Evolutionary conservation across 1,140 invertebrate genomes (phyloP), one percentile per base, ranked within the genome.

Genomic region (Rhyacophila brunnea): DNA sequence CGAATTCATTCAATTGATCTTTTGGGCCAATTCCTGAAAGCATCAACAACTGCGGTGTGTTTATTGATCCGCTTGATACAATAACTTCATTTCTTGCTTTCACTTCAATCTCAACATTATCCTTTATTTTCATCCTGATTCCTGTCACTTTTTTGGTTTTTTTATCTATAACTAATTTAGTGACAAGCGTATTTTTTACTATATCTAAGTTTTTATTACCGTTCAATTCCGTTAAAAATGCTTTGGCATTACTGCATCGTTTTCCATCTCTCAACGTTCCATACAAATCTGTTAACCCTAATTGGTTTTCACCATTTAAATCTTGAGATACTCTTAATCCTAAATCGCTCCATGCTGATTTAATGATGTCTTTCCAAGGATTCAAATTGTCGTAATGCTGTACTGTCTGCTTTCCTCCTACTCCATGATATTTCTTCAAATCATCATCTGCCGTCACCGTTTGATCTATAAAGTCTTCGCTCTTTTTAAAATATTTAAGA

Each of bases 131-230:
- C 13, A 80, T 70, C 60, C 67, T 65, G 0, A 82, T 67, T 1
- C 74, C 74, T 19, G 18, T 61, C 5, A 67, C 72, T 38, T 46
- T 66, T 57, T 71, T 71, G 23, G 42, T 66, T 14, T 57, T 57
- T 36, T 57, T 42, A 44, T 75, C 64, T 51, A 80, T 66, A 9
- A 73, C 56, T 15, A 78, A 64, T 57, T 75, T 80, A n/a, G 79
- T 81, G 0, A 83, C 87, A 52, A 77, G 70, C 0, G 84, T 75
- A 48, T 83, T 81, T 52, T 83, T 87, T 7, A 86, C 68, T 3
- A 92, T 79, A 50, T 84, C 82, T 1, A 93, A 68, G 74, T 94
- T 95, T 6, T 75, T 68, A 17, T 83, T 79, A 3, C 82, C 63
- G 9, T 81, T 77, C 7, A 70, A 60, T 58, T 17, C 38, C n/a